phyloP scores from a whole-genome alignment of 2,113 vertebrate species.

The Tauraco erythrolophus region DNA sequence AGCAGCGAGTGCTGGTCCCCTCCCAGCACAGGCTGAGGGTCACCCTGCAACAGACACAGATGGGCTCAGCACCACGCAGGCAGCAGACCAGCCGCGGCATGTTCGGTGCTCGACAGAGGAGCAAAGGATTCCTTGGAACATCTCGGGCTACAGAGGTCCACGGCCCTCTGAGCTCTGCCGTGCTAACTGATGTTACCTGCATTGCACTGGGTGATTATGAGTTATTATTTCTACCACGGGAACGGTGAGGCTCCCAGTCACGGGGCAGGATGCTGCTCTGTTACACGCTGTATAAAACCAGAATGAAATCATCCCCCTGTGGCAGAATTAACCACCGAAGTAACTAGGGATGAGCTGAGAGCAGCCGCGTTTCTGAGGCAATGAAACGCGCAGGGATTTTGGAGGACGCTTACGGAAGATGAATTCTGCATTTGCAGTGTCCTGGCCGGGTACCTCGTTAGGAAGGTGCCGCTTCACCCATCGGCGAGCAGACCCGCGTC shows the following conservation, averaged over 20 bases:
- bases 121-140: background rate
- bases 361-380: background rate
- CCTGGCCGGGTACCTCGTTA: background rate
- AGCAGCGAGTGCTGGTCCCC: background rate
- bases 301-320: background rate
- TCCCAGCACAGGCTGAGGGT: background rate
- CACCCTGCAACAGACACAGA: accelerated
- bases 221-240: background rate
- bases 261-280: background rate
- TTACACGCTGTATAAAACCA: background rate
- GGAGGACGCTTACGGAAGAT: background rate
- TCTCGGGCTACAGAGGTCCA: background rate
- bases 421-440: background rate
- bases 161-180: background rate
- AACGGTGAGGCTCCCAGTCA: background rate
- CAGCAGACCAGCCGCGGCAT: accelerated
- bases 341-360: background rate
- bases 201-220: background rate
- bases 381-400: background rate
- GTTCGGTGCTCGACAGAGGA: accelerated
- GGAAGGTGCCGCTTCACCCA: background rate
- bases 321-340: background rate
- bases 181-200: background rate
- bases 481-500: background rate
- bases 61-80: background rate